These are phyloP conservation scores for Solea senegalensis DNA, from an alignment of 2,113 vertebrate genomes.

Conservation along the genomic window DNA sequence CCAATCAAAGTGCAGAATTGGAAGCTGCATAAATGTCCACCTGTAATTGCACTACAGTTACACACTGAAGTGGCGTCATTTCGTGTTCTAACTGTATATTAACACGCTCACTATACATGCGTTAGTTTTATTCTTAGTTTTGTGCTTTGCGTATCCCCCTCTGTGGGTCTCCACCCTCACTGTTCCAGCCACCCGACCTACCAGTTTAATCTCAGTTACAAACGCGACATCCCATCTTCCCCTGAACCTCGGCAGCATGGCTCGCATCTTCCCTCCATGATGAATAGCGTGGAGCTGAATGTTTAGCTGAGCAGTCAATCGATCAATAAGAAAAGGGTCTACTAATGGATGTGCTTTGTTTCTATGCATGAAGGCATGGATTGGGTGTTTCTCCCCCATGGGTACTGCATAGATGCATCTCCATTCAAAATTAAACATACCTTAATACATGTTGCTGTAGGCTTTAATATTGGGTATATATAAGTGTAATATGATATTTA, in stretches of 20 bases:
- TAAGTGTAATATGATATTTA: too few relatives aligned
- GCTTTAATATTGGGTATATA: too few relatives aligned
- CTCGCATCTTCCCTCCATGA: slow-evolving; percentile 67
- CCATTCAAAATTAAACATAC: slow-evolving; percentile 12
- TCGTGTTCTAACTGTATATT: not conserved
- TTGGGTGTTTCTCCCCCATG: slow-evolving; percentile 27
- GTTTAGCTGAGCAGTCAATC: slow-evolving; percentile 77
- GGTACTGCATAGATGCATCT: slow-evolving; percentile 26
- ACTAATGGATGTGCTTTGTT: slow-evolving; percentile 76
- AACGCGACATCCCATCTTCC: slow-evolving; percentile 60
- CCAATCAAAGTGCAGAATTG: slow-evolving; percentile 55
- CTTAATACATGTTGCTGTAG: too few relatives aligned
- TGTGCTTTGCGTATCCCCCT: slow-evolving; percentile 39
- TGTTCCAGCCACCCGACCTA: slow-evolving; percentile 56
- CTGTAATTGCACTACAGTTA: slow-evolving; percentile 43
- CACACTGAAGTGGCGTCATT: slow-evolving; percentile 10
- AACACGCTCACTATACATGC: not conserved
- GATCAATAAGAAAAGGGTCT: slow-evolving; percentile 74
- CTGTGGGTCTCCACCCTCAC: slow-evolving; percentile 46
- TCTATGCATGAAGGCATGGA: slow-evolving; percentile 58
- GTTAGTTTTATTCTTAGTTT: slow-evolving; percentile 8
- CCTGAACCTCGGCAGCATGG: slow-evolving; percentile 63
- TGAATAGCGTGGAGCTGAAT: slow-evolving; percentile 72
- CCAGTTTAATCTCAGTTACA: slow-evolving; percentile 74
- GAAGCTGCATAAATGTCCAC: slow-evolving; percentile 53